Percentiles rank a stretch among this genome's conserved stretches.
These are phyloP conservation scores for Eleginops maclovinus DNA, from an alignment of 2,113 vertebrate species.

Conservation along the genomic window DNA sequence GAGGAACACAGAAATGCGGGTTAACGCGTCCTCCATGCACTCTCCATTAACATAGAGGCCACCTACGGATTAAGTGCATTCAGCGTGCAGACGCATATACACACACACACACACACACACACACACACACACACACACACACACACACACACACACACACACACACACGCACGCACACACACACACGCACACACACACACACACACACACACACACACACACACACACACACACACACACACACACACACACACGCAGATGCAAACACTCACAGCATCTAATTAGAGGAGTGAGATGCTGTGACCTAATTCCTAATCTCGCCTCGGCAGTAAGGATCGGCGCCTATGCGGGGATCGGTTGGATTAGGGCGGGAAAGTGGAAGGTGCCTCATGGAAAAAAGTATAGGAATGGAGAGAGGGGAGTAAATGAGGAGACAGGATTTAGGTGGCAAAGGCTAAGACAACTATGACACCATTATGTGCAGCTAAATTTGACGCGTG, in stretches of 20 bases:
- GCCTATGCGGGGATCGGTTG: slow-evolving; percentile 45
- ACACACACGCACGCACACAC: no score
- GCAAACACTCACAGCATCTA: slow-evolving; percentile 64
- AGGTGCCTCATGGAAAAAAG: slow-evolving; percentile 15
- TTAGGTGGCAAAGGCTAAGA: background rate
- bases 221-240: no score
- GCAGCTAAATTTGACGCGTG: background rate
- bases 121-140: no score
- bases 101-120: slow-evolving; percentile 37
- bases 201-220: no score
- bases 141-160: no score
- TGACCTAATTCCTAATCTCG: slow-evolving; percentile 81
- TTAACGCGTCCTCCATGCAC: slow-evolving; percentile 59
- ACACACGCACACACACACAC: no score
- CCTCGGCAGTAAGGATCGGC: slow-evolving; percentile 46
- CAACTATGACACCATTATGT: background rate
- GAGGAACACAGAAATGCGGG: slow-evolving; percentile 54
- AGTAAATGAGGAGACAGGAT: background rate
- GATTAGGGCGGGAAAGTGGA: slow-evolving; percentile 60
- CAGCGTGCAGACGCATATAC: slow-evolving; percentile 54
- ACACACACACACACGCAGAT: slow-evolving; percentile 14
- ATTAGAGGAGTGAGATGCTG: slow-evolving; percentile 75
- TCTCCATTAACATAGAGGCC: slow-evolving; percentile 70
- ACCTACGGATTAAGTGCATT: slow-evolving; percentile 71
- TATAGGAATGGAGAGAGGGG: slow-evolving; percentile 23